These are phyloP conservation scores for Acipenser ruthenus DNA, from an alignment of 2,797 vertebrate genomes.

Conservation along the genomic window DNA sequence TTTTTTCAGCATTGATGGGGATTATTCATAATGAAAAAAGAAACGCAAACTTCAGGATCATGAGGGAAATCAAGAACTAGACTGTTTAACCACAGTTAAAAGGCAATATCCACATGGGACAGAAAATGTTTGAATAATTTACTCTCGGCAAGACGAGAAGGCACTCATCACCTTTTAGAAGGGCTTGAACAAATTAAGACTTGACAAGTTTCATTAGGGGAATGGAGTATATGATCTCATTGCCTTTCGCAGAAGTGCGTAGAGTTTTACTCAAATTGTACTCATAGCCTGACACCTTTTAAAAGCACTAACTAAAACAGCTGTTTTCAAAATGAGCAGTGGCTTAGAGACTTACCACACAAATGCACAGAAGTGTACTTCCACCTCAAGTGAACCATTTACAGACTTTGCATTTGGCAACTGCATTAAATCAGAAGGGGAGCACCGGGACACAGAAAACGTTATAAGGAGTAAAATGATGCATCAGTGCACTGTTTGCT, in stretches of 20 bases:
- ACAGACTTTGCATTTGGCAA: background rate
- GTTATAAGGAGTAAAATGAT: conserved; percentile 44
- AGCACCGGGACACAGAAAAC: background rate
- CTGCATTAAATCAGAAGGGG: conserved; percentile 3
- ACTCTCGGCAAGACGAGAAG: background rate
- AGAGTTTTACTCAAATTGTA: background rate
- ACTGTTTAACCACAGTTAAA: background rate
- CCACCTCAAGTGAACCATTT: background rate
- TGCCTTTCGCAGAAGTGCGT: background rate
- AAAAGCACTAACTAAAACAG: background rate
- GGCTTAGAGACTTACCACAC: background rate
- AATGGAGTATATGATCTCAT: background rate
- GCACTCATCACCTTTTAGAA: background rate
- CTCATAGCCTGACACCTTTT: background rate
- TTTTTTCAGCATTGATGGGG: background rate
- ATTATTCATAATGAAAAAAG: background rate
- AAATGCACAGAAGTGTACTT: background rate
- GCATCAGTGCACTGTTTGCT: conserved; percentile 62
- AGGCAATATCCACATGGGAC: background rate
- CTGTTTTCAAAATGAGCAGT: background rate
- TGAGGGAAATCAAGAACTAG: background rate
- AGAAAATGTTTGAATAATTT: background rate
- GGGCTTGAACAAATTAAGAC: background rate
- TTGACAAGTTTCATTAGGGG: background rate
- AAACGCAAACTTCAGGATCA: background rate